phyloP scores from a whole-genome alignment of 2,888 invertebrate genomes.

The Oconnorella tubifera region DNA sequence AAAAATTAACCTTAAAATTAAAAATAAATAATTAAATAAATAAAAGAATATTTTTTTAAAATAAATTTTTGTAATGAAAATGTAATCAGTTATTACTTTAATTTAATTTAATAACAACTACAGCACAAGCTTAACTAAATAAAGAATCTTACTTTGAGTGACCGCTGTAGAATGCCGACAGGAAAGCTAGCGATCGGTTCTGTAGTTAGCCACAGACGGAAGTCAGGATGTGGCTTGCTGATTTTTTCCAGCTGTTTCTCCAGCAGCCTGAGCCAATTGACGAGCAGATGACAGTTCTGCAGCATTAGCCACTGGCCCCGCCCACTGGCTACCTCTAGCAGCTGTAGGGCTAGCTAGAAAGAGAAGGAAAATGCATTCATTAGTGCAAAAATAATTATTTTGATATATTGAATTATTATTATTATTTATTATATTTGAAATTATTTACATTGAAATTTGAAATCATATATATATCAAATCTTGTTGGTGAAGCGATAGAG shows the following conservation, averaged over 20 bases:
- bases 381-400: background rate
- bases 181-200: conserved; percentile 83
- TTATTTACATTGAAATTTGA: too few relatives aligned
- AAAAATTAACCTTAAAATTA: background rate
- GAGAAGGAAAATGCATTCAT: background rate
- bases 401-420: too few relatives aligned
- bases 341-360: conserved; percentile 64
- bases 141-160: conserved; percentile 65
- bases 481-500: too few relatives aligned
- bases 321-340: conserved; percentile 55
- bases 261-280: conserved; percentile 73
- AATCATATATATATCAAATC: too few relatives aligned
- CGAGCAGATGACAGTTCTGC: conserved; percentile 84
- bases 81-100: too few relatives aligned
- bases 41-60: too few relatives aligned
- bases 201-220: conserved; percentile 87
- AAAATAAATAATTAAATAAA: background rate
- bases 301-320: conserved; percentile 84
- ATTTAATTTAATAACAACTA: too few relatives aligned
- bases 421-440: too few relatives aligned
- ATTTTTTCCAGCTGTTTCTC: conserved; percentile 79
- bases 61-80: too few relatives aligned
- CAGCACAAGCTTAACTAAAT: background rate
- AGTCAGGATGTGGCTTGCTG: conserved; percentile 80
- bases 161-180: conserved; percentile 80